Evolutionary conservation across 1,140 invertebrate genomes (phyloP), one percentile per base, ranked within the genome.

Genomic region (Dendrolimus kikuchii): DNA sequence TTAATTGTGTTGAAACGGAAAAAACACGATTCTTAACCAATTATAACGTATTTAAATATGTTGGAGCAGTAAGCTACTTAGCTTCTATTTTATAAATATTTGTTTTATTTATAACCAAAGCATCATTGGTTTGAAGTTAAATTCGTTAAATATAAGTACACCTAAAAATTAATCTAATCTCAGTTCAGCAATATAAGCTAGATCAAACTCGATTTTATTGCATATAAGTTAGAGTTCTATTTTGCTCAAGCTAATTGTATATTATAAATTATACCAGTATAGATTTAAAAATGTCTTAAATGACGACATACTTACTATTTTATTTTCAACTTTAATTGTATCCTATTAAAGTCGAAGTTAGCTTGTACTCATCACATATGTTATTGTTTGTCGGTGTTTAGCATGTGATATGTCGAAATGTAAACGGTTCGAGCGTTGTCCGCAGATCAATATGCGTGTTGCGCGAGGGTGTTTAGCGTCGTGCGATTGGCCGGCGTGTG

Each of bases 321-420:
- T 6, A 77, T 50, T 60, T 60, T 68, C 1, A 59, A 61, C 72
- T 53, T 61, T 73, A 62, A n/a, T n/a, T n/a, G n/a, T n/a, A n/a
- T n/a, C n/a, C n/a, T n/a, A n/a, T n/a, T 71, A 76, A n/a, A 53
- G 67, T 71, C 51, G 6, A 64, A 69, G 59, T 69, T 59, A 4
- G 4, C 9, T 42, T 62, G 47, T 5, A 8, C n/a, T 39, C 10
- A 7, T 6, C 7, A 46, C 73, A 75, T 73, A 78, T 83, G 70
- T 83, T 81, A 81, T 86, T 86, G 78, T 86, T 86, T 83, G 78
- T 76, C 80, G 68, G 68, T 79, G 80, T 86, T 86, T 83, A 80
- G 80, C 71, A 72, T 81, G 80, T 81, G 81, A 85, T 85, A 85
- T 83, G 80, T 85, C 81, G 81, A 85, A 85, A 81, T 78, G 77